Evolutionary conservation across 1,140 invertebrate species (phyloP).

Genomic region (Zaprionus ghesquierei): DNA sequence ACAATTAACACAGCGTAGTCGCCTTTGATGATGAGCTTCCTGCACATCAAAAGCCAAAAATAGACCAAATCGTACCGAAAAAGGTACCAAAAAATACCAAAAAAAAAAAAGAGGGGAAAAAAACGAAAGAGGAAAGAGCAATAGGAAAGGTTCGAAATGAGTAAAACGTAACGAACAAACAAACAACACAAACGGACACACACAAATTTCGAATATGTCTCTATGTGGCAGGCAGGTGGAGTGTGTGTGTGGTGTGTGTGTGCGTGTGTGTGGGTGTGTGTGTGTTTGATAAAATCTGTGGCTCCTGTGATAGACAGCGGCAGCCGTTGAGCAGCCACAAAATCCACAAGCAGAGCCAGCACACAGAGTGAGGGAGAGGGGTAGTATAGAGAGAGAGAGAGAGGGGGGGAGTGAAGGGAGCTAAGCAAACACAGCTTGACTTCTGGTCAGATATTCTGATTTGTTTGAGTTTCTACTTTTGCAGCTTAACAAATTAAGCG

Average conservation of each 20-base stretch:
- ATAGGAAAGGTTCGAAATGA: slow-evolving; percentile 45
- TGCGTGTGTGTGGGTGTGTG: slow-evolving; percentile 5
- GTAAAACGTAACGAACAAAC: slow-evolving; percentile 73
- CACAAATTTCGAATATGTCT: slow-evolving; percentile 48
- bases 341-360: slow-evolving; percentile 45
- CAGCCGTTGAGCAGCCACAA: slow-evolving; percentile 63
- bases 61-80: slow-evolving; percentile 64
- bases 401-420: background rate
- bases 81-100: slow-evolving; percentile 38
- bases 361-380: background rate
- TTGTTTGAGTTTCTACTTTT: slow-evolving; percentile 82
- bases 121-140: background rate
- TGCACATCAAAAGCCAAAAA: slow-evolving; percentile 79
- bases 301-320: slow-evolving; percentile 50
- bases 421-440: slow-evolving; percentile 74
- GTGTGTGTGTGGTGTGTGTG: slow-evolving; percentile 18
- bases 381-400: background rate
- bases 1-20: slow-evolving; percentile 68
- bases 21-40: slow-evolving; percentile 78
- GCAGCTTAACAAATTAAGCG: slow-evolving; percentile 81
- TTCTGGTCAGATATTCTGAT: slow-evolving; percentile 78
- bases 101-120: slow-evolving; percentile 2
- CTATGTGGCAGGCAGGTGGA: too few relatives aligned
- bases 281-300: slow-evolving; percentile 65
- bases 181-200: slow-evolving; percentile 58